Conservation (phyloP, 2,113 vertebrate genomes). For the Gobius niger region DNA sequence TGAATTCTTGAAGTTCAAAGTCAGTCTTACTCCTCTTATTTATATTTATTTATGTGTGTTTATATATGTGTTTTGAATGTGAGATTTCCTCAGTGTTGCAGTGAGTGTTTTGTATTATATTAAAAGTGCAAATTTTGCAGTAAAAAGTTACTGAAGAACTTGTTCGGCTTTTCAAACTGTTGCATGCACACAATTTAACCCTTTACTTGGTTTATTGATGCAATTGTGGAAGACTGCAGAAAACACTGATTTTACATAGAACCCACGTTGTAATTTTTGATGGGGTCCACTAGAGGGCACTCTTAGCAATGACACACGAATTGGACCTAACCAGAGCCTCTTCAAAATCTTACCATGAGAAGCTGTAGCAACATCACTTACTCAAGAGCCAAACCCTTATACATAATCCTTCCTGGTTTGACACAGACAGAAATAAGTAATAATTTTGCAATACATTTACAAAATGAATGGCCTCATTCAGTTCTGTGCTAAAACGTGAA, state of each 20-base stretch:
- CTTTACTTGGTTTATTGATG: neutral
- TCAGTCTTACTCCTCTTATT: conserved; percentile 8
- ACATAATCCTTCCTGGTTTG: neutral
- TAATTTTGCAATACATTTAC: neutral
- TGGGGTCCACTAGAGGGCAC: conserved; percentile 31
- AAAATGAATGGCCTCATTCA: neutral
- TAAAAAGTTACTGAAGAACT: neutral
- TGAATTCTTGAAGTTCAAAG: conserved; percentile 35
- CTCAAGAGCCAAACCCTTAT: neutral
- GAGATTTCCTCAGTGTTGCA: neutral
- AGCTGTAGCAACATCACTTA: neutral
- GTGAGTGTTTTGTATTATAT: neutral
- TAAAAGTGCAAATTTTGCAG: neutral
- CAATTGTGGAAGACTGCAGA: neutral
- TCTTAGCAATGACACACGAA: conserved; percentile 5
- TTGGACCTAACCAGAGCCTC: neutral
- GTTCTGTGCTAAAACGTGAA: neutral
- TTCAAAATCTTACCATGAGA: no score
- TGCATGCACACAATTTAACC: no score
- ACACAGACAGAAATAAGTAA: no score
- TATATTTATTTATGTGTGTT: conserved; percentile 57
- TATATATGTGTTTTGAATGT: conserved; percentile 19
- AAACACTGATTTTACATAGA: no score
- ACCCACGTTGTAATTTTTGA: conserved; percentile 3
- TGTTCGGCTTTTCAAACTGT: neutral